Conservation (phyloP, 2,888 invertebrate species). For the Drosophila yooni region DNA sequence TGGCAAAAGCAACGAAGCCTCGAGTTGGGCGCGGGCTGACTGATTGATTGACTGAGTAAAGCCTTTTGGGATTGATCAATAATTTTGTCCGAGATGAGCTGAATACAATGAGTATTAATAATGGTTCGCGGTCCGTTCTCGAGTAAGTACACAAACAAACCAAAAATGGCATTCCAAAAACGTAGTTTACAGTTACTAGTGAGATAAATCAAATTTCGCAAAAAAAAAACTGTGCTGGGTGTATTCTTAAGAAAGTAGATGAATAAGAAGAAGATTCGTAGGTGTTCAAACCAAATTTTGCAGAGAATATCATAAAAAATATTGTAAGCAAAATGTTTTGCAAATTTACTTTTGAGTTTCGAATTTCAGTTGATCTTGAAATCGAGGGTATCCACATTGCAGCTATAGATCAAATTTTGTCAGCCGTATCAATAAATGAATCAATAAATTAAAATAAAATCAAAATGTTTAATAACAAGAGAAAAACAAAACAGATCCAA, state of each 20-base stretch:
- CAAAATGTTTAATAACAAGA: slow-evolving; percentile 23
- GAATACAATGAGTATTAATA: not conserved
- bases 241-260: slow-evolving; percentile 17
- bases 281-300: slow-evolving; percentile 47
- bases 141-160: slow-evolving; percentile 21
- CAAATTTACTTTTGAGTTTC: slow-evolving; percentile 65
- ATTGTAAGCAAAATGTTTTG: slow-evolving; percentile 36
- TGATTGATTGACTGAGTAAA: slow-evolving; percentile 3
- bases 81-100: slow-evolving; percentile 22
- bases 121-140: slow-evolving; percentile 19
- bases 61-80: slow-evolving; percentile 8
- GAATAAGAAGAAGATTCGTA: slow-evolving; percentile 31
- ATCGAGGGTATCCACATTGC: slow-evolving; percentile 73
- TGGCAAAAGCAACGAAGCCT: slow-evolving; percentile 41
- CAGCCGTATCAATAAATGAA: slow-evolving; percentile 46
- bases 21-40: slow-evolving; percentile 83
- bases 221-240: slow-evolving; percentile 47
- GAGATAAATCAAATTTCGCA: slow-evolving; percentile 36
- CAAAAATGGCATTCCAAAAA: slow-evolving; percentile 61
- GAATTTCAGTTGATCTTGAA: slow-evolving; percentile 71
- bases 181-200: slow-evolving; percentile 44
- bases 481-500: slow-evolving; percentile 5
- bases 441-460: slow-evolving; percentile 26
- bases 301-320: slow-evolving; percentile 26
- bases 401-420: slow-evolving; percentile 67